Percentiles rank a stretch among this genome's conserved stretches.
Evolutionary conservation across 2,113 vertebrate genomes (phyloP).

Genomic region (Cnemophilus loriae): DNA sequence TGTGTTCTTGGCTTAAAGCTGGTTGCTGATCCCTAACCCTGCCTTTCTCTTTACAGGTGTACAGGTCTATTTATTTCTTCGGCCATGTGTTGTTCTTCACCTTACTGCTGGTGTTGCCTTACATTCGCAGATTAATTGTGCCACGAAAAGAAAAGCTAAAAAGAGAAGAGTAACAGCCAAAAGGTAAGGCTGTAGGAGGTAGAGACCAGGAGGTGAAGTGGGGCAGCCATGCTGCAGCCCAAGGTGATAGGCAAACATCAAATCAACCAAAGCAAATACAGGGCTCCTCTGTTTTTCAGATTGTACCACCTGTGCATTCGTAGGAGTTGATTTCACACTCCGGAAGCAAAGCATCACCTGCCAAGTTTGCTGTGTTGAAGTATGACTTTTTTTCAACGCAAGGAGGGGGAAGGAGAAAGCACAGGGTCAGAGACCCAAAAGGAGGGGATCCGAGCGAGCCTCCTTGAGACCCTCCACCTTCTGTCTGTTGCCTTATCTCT

Average conservation of each 20-base stretch:
- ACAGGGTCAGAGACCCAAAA: constrained; percentile 56
- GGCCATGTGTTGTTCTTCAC: constrained; percentile 88
- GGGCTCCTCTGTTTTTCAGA: constrained; percentile 50
- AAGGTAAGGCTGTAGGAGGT: neutral
- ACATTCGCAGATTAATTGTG: constrained; percentile 84
- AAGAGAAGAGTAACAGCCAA: constrained; percentile 68
- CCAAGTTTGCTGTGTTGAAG: constrained; percentile 57
- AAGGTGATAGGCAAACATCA: neutral
- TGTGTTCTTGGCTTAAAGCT: neutral
- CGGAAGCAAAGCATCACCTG: constrained; percentile 56
- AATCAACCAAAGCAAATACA: fast-evolving
- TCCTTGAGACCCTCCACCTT: constrained; percentile 47
- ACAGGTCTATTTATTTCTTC: constrained; percentile 87
- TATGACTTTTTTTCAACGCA: constrained; percentile 3
- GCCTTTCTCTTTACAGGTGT: constrained; percentile 78
- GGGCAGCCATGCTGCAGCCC: neutral
- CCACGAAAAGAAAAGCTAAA: constrained; percentile 83
- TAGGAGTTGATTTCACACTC: constrained; percentile 44
- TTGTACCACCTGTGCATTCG: constrained; percentile 62
- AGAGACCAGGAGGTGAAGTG: neutral
- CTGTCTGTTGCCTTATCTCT: constrained; percentile 74
- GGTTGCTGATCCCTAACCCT: neutral
- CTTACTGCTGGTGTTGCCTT: constrained; percentile 80
- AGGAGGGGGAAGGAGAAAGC: constrained; percentile 49
- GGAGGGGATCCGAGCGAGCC: constrained; percentile 29